Conservation (phyloP, 2,888 invertebrate species). For the Chelonus formosanus region DNA sequence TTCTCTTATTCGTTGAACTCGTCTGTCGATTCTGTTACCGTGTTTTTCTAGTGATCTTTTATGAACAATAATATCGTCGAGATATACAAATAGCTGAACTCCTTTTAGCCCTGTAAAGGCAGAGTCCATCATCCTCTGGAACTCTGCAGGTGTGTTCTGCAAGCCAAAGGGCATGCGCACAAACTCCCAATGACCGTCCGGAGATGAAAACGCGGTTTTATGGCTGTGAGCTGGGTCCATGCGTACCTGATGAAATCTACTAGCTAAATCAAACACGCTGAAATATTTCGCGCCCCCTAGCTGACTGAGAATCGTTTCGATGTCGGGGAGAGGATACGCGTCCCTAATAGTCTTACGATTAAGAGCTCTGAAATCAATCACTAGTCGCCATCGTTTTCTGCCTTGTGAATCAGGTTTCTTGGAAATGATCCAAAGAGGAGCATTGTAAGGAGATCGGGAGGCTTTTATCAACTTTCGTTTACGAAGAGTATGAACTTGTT, state of each 20-base stretch:
- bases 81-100: no score
- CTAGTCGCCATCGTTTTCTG: conserved; percentile 3
- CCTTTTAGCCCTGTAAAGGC: no score
- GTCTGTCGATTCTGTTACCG: not conserved
- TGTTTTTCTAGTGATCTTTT: not conserved
- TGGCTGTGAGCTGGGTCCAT: no score
- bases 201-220: conserved; percentile 5
- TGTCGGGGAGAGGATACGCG: not conserved
- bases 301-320: no score
- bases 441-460: conserved; percentile 7
- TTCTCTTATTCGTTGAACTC: not conserved
- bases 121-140: not conserved
- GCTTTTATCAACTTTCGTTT: no score
- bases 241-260: not conserved
- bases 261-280: conserved; percentile 4
- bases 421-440: not conserved
- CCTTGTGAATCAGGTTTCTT: not conserved
- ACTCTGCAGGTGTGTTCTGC: no score
- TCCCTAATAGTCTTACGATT: no score
- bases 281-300: not conserved
- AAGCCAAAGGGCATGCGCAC: conserved; percentile 8
- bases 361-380: not conserved
- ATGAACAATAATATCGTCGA: not conserved
- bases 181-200: not conserved
- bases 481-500: no score